These are phyloP conservation scores for Synanthedon vespiformis DNA, from an alignment of 2,888 invertebrate genomes.

Conservation along the genomic window DNA sequence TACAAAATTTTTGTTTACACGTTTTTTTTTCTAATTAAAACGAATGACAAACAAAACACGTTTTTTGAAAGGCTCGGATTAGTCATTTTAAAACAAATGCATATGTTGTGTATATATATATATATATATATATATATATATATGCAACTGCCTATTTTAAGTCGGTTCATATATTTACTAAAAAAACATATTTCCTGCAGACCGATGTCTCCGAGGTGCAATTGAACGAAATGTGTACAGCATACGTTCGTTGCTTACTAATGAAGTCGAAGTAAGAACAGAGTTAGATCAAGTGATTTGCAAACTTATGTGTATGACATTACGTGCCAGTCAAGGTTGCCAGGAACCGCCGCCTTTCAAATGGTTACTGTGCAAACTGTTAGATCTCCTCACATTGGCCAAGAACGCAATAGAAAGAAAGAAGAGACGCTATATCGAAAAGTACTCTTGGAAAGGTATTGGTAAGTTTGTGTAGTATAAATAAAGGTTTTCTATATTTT, in stretches of 20 bases:
- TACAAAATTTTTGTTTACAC: too few species aligned
- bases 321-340: slow-evolving; percentile 25
- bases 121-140: too few species aligned
- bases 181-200: slow-evolving; percentile 13
- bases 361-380: slow-evolving; percentile 53
- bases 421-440: slow-evolving; percentile 28
- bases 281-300: slow-evolving; percentile 49
- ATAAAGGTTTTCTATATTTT: too few species aligned
- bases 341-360: slow-evolving; percentile 29
- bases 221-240: slow-evolving; percentile 45
- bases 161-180: too few species aligned
- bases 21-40: too few species aligned
- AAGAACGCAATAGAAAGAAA: slow-evolving; percentile 48
- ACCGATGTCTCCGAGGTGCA: slow-evolving; percentile 38
- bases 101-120: too few species aligned
- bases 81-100: too few species aligned
- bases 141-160: too few species aligned
- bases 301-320: slow-evolving; percentile 46
- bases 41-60: too few species aligned
- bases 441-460: slow-evolving; percentile 24
- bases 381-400: slow-evolving; percentile 46
- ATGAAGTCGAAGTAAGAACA: slow-evolving; percentile 42
- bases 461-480: slow-evolving; percentile 7
- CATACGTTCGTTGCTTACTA: slow-evolving; percentile 34
- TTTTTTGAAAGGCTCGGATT: too few species aligned